Evolutionary conservation across 2,888 invertebrate genomes (phyloP).

Genomic region (Malthinus flaveolus): DNA sequence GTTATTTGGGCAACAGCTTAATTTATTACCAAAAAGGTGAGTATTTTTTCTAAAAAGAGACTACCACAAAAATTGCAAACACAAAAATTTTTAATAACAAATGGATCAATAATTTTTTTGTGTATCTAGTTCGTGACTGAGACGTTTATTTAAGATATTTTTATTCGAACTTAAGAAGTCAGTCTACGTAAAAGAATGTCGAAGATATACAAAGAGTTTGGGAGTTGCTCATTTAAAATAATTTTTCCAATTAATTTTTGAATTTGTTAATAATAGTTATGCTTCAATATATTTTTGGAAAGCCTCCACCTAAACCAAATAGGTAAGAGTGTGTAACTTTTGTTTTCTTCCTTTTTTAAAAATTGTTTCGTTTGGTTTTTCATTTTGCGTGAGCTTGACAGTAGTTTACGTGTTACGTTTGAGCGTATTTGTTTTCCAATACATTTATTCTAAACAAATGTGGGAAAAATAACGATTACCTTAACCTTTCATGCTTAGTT

Average conservation of each 20-base stretch:
- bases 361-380: too few relatives aligned
- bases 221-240: too few relatives aligned
- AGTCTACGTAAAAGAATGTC: too few relatives aligned
- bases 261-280: slow-evolving; percentile 2
- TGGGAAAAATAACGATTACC: background rate
- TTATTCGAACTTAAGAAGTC: background rate
- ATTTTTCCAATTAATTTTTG: too few relatives aligned
- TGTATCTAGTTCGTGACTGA: slow-evolving; percentile 2
- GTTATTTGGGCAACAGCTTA: slow-evolving; percentile 89
- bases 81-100: background rate
- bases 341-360: too few relatives aligned
- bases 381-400: too few relatives aligned
- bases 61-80: background rate
- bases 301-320: slow-evolving; percentile 8
- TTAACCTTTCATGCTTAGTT: slow-evolving; percentile 1
- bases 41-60: slow-evolving; percentile 29
- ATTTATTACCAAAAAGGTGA: slow-evolving; percentile 81
- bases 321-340: slow-evolving; percentile 13
- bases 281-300: slow-evolving; percentile 19
- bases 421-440: too few relatives aligned
- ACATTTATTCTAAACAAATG: too few relatives aligned
- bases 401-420: too few relatives aligned
- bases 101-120: slow-evolving; percentile 1
- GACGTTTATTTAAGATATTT: slow-evolving; percentile 2
- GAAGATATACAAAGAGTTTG: too few relatives aligned